A percentile compares a stretch with the other conserved stretches of the same genome.
Evolutionary conservation across 2,797 vertebrate species (phyloP).

Genomic region (Vultur gryphus): DNA sequence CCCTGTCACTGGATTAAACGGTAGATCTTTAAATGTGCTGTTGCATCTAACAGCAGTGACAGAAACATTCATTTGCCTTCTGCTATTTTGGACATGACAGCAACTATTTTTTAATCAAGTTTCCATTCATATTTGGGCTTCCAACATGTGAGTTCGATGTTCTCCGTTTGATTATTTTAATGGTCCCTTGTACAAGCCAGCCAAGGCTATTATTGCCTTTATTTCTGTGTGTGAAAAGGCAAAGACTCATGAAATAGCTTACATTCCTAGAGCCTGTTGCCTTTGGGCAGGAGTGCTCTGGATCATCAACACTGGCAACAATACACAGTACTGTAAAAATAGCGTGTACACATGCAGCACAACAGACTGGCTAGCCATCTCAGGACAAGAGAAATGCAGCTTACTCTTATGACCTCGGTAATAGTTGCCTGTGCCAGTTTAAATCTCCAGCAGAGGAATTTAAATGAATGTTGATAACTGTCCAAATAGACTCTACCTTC

Average conservation of each 20-base stretch:
- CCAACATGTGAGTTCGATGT: neutral
- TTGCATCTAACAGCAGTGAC: neutral
- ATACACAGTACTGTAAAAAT: slow-evolving; percentile 1
- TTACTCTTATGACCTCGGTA: neutral
- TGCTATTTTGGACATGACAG: slow-evolving; percentile 8
- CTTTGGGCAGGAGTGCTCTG: neutral
- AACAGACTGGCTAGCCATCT: neutral
- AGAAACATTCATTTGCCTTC: neutral
- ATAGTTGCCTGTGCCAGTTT: neutral
- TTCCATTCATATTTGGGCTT: slow-evolving; percentile 20
- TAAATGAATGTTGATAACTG: neutral
- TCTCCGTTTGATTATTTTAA: slow-evolving; percentile 19
- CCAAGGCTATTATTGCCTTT: slow-evolving; percentile 13
- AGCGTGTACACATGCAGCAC: neutral
- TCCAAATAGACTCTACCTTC: slow-evolving; percentile 9
- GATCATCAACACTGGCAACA: neutral
- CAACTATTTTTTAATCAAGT: neutral
- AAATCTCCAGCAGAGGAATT: slow-evolving; percentile 7
- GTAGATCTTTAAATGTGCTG: neutral
- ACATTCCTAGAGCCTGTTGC: slow-evolving; percentile 7
- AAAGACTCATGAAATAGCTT: slow-evolving; percentile 11
- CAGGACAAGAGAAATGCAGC: slow-evolving; percentile 23
- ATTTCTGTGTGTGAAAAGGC: slow-evolving; percentile 5
- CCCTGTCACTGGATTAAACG: neutral
- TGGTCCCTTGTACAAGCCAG: neutral